Conservation (phyloP, 2,888 invertebrate species). For the Zele albiditarsus region DNA sequence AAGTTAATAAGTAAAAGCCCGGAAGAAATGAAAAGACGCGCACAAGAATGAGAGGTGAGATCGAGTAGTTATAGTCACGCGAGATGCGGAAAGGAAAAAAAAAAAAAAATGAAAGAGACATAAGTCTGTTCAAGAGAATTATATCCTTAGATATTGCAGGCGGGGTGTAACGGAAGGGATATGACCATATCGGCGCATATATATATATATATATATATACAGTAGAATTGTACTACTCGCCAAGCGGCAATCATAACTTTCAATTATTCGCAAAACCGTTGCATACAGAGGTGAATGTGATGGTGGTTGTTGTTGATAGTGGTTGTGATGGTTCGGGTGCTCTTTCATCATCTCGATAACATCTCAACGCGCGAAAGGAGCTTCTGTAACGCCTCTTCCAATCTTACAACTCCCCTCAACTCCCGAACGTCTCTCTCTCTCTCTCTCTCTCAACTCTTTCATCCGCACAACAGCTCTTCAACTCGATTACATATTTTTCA, state of each 20-base stretch:
- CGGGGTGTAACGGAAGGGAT: neutral
- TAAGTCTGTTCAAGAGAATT: neutral
- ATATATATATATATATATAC: neutral
- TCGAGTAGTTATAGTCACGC: constrained; percentile 30
- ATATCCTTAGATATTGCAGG: constrained; percentile 17
- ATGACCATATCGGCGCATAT: neutral
- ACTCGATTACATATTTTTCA: constrained; percentile 8
- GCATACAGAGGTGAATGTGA: constrained; percentile 29
- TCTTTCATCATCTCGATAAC: constrained; percentile 61
- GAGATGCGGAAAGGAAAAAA: constrained; percentile 11
- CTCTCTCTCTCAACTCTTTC: constrained; percentile 18
- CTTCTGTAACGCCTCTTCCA: constrained; percentile 42
- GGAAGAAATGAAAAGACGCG: constrained; percentile 22
- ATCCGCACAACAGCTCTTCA: constrained; percentile 22
- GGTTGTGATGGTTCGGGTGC: constrained; percentile 15
- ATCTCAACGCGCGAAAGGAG: constrained; percentile 45
- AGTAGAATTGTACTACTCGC: neutral
- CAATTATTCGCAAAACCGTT: constrained; percentile 56
- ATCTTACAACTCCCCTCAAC: constrained; percentile 31
- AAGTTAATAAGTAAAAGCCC: constrained; percentile 27
- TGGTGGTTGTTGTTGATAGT: neutral
- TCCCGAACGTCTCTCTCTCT: constrained; percentile 17
- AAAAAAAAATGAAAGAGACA: neutral
- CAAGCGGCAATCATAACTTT: constrained; percentile 56
- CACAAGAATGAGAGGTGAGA: constrained; percentile 7